Evolutionary conservation across 2,888 invertebrate species (phyloP), one percentile per base, ranked within the genome.

Genomic region (Trissoscelio sp.): DNA sequence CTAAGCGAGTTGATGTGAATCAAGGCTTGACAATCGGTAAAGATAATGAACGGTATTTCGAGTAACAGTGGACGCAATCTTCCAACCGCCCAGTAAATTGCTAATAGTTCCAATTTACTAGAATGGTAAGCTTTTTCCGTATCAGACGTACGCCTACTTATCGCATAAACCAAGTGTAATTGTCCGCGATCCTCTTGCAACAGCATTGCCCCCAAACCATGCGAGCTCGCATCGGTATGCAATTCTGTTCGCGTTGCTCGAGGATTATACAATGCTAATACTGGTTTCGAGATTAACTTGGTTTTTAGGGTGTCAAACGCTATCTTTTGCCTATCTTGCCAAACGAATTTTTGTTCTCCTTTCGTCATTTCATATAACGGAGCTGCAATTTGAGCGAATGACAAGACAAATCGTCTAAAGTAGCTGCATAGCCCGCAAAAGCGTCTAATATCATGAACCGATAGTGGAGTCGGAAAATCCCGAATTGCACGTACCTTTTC

Each of bases 1-100:
- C 85, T 86, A 22, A 83, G 75, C 0, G 67, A 62, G 31, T 87
- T 86, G 6, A 86, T 53, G 60, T 83, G 85, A 0, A 85, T 62
- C 4, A 87, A 42, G 3, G 86, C 86, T 69, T 86, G 86, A 62
- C 87, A 87, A 16, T 73, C 67, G 0, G 51, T 67, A 9, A 34
- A 18, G 9, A 73, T 31, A 0, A 11, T 42, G 11, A 73, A 73
- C 2, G 34, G 12, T 0, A 60, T 28, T 12, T 20, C 31, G 0
- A 73, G n/a, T 9, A 73, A 24, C 28, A 66, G 60, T 11, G 55
- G 34, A 6, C 73, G 42, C 20, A 78, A 85, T 83, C 18, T 83
- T 83, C 6, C 83, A 24, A 67, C 18, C 2, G 67, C 42, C 73
- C 67, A 74, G 4, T 69, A 67, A 16, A 74, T 42, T 2, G 77